phyloP scores from a whole-genome alignment of 2,113 vertebrate genomes.

The Motacilla tschutschensis region DNA sequence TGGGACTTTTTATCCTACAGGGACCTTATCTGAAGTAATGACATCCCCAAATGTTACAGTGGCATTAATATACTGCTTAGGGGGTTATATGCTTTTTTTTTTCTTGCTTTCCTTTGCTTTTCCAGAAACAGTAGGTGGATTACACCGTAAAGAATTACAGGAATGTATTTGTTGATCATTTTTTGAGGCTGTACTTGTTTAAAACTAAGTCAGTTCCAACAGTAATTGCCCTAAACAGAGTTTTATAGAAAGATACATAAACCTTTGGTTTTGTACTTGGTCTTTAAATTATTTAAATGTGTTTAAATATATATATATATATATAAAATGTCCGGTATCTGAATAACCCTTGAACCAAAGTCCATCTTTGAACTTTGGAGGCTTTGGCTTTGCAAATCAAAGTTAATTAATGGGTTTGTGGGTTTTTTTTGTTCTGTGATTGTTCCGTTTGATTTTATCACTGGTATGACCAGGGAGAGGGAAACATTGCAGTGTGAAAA shows the following conservation, averaged over 20 bases:
- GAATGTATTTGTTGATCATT: background rate
- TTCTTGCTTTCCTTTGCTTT: background rate
- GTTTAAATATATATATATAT: background rate
- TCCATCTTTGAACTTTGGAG: background rate
- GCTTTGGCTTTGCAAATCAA: background rate
- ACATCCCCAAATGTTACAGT: background rate
- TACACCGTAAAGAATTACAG: background rate
- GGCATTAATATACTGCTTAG: background rate
- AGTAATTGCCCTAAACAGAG: background rate
- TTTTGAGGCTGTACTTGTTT: background rate
- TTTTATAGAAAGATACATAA: background rate
- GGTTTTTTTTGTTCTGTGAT: background rate
- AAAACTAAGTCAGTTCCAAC: background rate
- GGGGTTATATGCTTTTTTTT: rapidly evolving
- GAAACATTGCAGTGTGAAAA: background rate
- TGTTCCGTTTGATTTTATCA: background rate
- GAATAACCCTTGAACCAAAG: background rate
- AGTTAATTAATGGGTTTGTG: background rate
- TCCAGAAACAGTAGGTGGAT: background rate
- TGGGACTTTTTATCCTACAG: background rate
- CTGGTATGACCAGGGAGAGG: background rate
- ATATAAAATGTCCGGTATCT: background rate
- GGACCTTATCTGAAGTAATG: background rate
- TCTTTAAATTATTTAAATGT: background rate
- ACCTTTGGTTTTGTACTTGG: background rate